phyloP scores from a whole-genome alignment of 2,888 invertebrate genomes.

The Byasa hedistus region DNA sequence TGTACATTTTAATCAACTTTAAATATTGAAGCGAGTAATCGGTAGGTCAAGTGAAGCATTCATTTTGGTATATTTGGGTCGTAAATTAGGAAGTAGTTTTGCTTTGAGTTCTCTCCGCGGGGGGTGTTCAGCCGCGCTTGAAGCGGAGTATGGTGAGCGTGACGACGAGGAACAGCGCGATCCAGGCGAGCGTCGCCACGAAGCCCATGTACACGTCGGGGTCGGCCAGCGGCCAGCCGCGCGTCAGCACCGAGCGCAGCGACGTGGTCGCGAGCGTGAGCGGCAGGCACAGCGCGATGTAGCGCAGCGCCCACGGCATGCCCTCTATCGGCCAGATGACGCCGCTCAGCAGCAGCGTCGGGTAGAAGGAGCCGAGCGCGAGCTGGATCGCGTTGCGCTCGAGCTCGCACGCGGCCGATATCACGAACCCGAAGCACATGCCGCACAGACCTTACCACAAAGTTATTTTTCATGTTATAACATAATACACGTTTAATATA shows the following conservation, averaged over 20 bases:
- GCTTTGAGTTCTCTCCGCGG: no score
- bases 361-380: slow-evolving; percentile 96
- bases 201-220: slow-evolving; percentile 93
- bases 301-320: slow-evolving; percentile 91
- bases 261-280: slow-evolving; percentile 96
- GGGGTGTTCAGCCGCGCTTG: slow-evolving; percentile 84
- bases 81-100: no score
- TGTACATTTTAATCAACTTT: no score
- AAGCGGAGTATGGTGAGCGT: slow-evolving; percentile 89
- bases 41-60: no score
- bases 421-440: slow-evolving; percentile 97
- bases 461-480: no score
- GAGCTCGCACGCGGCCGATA: slow-evolving; percentile 94
- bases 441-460: slow-evolving; percentile 86
- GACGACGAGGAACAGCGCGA: slow-evolving; percentile 88
- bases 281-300: slow-evolving; percentile 91
- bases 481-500: no score
- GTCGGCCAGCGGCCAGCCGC: slow-evolving; percentile 91
- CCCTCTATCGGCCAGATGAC: slow-evolving; percentile 98
- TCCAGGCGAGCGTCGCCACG: slow-evolving; percentile 92
- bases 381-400: slow-evolving; percentile 96
- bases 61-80: no score
- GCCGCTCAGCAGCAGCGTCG: slow-evolving; percentile 93
- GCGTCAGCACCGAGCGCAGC: slow-evolving; percentile 90
- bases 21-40: no score